Evolutionary conservation across 2,113 vertebrate species (phyloP).

Genomic region (Hippocampus zosterae): DNA sequence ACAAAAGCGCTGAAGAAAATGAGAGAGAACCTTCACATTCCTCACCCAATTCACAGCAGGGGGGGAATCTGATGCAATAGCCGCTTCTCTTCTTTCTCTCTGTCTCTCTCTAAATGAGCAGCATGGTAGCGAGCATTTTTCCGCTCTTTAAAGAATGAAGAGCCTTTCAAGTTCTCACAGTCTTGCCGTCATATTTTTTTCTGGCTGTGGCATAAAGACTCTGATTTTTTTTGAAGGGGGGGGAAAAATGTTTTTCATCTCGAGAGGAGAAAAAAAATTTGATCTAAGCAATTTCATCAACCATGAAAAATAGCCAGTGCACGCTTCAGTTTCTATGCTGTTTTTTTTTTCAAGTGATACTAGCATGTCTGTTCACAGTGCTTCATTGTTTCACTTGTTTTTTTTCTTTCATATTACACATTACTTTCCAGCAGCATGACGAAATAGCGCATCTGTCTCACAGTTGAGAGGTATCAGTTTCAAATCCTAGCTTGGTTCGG

Average conservation of each 20-base stretch:
- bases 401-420: no score
- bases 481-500: no score
- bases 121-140: constrained; percentile 33
- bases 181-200: constrained; percentile 16
- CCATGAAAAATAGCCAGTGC: neutral
- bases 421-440: no score
- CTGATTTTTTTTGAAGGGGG: neutral
- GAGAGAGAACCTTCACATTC: constrained; percentile 26
- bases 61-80: constrained; percentile 27
- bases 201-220: constrained; percentile 6
- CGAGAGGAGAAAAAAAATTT: constrained; percentile 12
- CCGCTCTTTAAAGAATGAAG: constrained; percentile 15
- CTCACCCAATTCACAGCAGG: constrained; percentile 15
- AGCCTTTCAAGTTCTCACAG: constrained; percentile 27
- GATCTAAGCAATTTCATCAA: constrained; percentile 10
- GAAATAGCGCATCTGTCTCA: no score
- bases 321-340: constrained; percentile 8
- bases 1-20: constrained; percentile 22
- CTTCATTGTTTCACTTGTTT: no score
- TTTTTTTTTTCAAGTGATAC: neutral
- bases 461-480: no score
- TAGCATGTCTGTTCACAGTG: neutral
- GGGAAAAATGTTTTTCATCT: constrained; percentile 22
- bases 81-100: neutral
- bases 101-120: constrained; percentile 30